Evolutionary conservation across 2,888 invertebrate genomes (phyloP).

Genomic region (Athrips mouffetella): DNA sequence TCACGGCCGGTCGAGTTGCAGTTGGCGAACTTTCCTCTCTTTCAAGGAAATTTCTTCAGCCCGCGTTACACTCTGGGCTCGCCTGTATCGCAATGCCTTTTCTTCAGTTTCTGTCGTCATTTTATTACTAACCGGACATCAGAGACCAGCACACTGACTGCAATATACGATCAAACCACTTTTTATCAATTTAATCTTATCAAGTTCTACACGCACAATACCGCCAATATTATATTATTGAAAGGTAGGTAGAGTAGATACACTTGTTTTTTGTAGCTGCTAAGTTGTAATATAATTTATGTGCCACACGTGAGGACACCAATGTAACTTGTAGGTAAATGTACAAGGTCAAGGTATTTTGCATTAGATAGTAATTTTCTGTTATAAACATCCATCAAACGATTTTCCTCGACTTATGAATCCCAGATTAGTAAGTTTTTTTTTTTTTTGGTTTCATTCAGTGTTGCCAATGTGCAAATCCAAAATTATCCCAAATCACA

Average conservation of each 20-base stretch:
- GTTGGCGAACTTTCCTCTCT: slow-evolving; percentile 86
- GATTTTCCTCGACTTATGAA: no score
- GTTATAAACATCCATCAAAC: no score
- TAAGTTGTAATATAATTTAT: no score
- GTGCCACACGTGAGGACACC: background rate
- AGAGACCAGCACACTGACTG: background rate
- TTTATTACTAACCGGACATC: slow-evolving; percentile 19
- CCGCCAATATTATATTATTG: background rate
- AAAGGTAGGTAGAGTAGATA: background rate
- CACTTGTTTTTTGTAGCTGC: no score
- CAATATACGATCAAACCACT: background rate
- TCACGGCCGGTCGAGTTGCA: slow-evolving; percentile 93
- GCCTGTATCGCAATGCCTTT: slow-evolving; percentile 80
- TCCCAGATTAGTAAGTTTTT: no score
- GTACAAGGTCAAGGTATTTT: slow-evolving; percentile 7
- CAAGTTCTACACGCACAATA: slow-evolving; percentile 8
- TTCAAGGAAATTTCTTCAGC: slow-evolving; percentile 92
- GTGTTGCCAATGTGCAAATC: no score
- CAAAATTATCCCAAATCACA: no score
- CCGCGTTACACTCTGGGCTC: slow-evolving; percentile 91
- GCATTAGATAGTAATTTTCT: no score
- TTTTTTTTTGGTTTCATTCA: no score
- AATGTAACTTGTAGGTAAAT: no score
- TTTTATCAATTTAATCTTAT: slow-evolving; percentile 9
- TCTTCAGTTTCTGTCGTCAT: slow-evolving; percentile 68